Conservation (phyloP, 2,888 invertebrate genomes). For the Idaea dimidiata region DNA sequence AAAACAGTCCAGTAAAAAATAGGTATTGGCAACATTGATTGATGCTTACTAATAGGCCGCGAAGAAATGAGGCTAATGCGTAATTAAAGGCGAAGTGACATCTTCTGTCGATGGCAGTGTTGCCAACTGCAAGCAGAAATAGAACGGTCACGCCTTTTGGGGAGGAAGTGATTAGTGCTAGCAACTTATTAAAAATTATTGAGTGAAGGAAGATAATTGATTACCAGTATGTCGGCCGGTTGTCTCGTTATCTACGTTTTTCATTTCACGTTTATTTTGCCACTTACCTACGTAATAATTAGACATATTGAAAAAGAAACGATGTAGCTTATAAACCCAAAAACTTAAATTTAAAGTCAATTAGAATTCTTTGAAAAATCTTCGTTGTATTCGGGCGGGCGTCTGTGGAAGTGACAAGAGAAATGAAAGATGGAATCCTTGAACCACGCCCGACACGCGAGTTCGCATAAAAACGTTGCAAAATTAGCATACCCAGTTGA, state of each 20-base stretch:
- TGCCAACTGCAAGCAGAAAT: slow-evolving; percentile 64
- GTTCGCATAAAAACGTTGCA: slow-evolving; percentile 57
- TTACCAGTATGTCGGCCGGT: slow-evolving; percentile 41
- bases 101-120: slow-evolving; percentile 75
- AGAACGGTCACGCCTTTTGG: slow-evolving; percentile 74
- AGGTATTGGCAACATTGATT: slow-evolving; percentile 82
- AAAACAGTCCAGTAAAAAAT: slow-evolving; percentile 76
- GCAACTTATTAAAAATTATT: slow-evolving; percentile 79
- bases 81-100: slow-evolving; percentile 80
- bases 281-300: slow-evolving; percentile 10
- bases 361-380: slow-evolving; percentile 17
- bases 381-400: slow-evolving; percentile 15
- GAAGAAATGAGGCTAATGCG: slow-evolving; percentile 76
- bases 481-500: slow-evolving; percentile 58
- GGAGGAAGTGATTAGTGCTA: slow-evolving; percentile 77
- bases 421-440: slow-evolving; percentile 61
- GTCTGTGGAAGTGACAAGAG: slow-evolving; percentile 58
- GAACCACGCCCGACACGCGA: slow-evolving; percentile 54
- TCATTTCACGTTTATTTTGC: slow-evolving; percentile 40
- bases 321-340: not conserved
- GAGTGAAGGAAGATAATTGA: slow-evolving; percentile 78
- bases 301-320: not conserved
- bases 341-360: slow-evolving; percentile 3
- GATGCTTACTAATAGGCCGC: slow-evolving; percentile 81
- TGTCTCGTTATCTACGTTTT: slow-evolving; percentile 40